These are phyloP conservation scores for Drosophila picticornis DNA, from an alignment of 2,888 invertebrate species.

Conservation along the genomic window DNA sequence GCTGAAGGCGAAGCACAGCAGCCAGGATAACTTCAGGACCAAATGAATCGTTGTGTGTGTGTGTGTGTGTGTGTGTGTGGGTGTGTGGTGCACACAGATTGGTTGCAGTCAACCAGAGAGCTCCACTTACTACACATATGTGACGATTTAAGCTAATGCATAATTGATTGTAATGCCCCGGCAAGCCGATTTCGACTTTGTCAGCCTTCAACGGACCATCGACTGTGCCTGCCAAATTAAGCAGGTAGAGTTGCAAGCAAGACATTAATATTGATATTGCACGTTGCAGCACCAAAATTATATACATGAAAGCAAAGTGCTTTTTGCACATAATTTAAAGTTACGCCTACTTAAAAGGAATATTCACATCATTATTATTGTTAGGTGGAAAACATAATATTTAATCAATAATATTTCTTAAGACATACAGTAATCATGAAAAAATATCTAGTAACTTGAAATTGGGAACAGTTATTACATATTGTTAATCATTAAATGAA, in stretches of 20 bases:
- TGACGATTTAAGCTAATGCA: slow-evolving; percentile 74
- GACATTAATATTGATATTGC: slow-evolving; percentile 47
- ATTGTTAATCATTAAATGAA: not conserved
- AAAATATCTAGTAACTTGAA: not conserved
- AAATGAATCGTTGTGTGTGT: slow-evolving; percentile 37
- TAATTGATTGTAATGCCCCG: slow-evolving; percentile 68
- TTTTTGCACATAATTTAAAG: not conserved
- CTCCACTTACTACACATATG: slow-evolving; percentile 50
- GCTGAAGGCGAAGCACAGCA: slow-evolving; percentile 11
- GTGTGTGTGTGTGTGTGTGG: slow-evolving; percentile 13
- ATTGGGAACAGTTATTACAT: not conserved
- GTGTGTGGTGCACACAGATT: slow-evolving; percentile 33
- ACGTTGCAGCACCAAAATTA: slow-evolving; percentile 29
- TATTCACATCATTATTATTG: not conserved
- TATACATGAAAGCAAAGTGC: not conserved
- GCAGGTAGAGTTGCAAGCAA: slow-evolving; percentile 45
- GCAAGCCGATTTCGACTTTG: slow-evolving; percentile 60
- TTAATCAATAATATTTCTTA: not conserved
- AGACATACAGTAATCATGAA: not conserved
- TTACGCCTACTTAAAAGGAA: not conserved
- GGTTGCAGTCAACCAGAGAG: slow-evolving; percentile 36
- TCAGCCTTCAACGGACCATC: slow-evolving; percentile 46
- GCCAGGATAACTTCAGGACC: slow-evolving; percentile 55
- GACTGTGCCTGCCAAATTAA: slow-evolving; percentile 52
- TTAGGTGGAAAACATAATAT: not conserved